Evolutionary conservation across 2,888 invertebrate species (phyloP).

Genomic region (Melanotus villosus): DNA sequence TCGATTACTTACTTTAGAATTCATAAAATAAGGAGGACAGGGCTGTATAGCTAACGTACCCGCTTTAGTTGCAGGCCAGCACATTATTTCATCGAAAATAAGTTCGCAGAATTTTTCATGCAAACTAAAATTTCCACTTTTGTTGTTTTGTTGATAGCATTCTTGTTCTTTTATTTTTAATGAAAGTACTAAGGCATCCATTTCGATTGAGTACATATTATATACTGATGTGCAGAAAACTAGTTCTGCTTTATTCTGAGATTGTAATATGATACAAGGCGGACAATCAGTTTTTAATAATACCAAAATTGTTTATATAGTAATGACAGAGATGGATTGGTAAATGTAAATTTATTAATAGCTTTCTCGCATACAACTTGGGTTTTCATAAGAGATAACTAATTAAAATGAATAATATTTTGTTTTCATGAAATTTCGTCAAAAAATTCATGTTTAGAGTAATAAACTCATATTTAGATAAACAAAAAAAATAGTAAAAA

Average conservation of each 20-base stretch:
- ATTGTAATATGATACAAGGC: slow-evolving; percentile 39
- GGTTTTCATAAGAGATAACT: too few species aligned
- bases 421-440: too few species aligned
- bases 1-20: slow-evolving; percentile 52
- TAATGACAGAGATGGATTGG: slow-evolving; percentile 37
- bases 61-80: slow-evolving; percentile 70
- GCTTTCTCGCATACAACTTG: not conserved
- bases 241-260: not conserved
- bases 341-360: not conserved
- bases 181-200: slow-evolving; percentile 17
- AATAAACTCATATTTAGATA: slow-evolving; percentile 12
- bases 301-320: slow-evolving; percentile 24
- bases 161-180: slow-evolving; percentile 36
- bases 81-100: slow-evolving; percentile 71
- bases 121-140: slow-evolving; percentile 16
- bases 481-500: not conserved
- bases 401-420: not conserved
- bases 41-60: slow-evolving; percentile 64
- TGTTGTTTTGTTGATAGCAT: slow-evolving; percentile 27
- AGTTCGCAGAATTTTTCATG: slow-evolving; percentile 62
- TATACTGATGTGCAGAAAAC: not conserved
- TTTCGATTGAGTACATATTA: slow-evolving; percentile 13
- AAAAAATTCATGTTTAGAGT: not conserved
- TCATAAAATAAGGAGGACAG: slow-evolving; percentile 67
- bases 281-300: slow-evolving; percentile 36